Evolutionary conservation across 1,140 invertebrate species (phyloP).

Genomic region (Idris sp.): DNA sequence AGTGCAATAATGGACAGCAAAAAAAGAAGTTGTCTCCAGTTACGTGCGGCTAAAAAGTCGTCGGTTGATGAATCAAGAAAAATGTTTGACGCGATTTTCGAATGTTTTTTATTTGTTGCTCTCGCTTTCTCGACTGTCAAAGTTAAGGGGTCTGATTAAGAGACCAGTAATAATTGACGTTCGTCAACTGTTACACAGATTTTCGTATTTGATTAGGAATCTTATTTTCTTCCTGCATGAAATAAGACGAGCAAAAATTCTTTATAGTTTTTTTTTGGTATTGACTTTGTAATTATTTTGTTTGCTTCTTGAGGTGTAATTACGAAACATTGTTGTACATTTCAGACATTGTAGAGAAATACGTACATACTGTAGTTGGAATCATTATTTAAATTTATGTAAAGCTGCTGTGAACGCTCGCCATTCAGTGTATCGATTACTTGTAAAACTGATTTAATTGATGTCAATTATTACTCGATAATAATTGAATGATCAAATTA

Average conservation of each 20-base stretch:
- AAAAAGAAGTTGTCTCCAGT: too few species aligned
- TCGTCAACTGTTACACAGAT: too few species aligned
- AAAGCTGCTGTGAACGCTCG: not conserved
- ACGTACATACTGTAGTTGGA: constrained; percentile 17
- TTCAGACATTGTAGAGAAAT: constrained; percentile 1
- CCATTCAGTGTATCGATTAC: constrained; percentile 14
- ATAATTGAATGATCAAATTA: constrained; percentile 20
- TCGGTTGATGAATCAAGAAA: too few species aligned
- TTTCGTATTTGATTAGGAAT: constrained; percentile 12
- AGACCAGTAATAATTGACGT: not conserved
- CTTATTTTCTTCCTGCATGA: constrained; percentile 15
- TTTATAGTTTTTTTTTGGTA: too few species aligned
- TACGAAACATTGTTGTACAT: constrained; percentile 4
- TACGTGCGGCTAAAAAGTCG: too few species aligned
- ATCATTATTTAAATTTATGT: constrained; percentile 44
- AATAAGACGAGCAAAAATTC: too few species aligned
- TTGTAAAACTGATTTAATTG: constrained; percentile 18
- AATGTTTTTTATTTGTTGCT: too few species aligned
- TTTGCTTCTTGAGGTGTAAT: constrained; percentile 26
- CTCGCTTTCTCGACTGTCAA: constrained; percentile 15
- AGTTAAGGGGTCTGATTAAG: constrained; percentile 9
- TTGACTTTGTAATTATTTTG: constrained; percentile 20
- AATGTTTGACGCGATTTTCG: not conserved
- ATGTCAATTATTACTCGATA: constrained; percentile 40
- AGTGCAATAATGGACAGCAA: too few species aligned